phyloP scores from a whole-genome alignment of 1,140 invertebrate genomes.

The Pteromalus puparum region DNA sequence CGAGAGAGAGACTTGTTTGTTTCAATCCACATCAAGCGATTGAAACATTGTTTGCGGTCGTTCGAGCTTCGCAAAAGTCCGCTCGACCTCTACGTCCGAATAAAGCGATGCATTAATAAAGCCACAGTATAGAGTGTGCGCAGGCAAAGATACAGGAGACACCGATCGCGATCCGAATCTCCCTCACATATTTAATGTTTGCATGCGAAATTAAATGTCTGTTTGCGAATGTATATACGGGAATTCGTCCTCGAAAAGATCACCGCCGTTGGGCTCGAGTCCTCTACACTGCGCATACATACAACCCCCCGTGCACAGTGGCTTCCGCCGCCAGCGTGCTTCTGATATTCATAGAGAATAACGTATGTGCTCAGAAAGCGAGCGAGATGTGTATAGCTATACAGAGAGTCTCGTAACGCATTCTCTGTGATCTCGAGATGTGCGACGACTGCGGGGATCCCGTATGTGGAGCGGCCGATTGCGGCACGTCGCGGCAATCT shows the following conservation, averaged over 20 bases:
- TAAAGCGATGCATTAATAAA: constrained; percentile 50
- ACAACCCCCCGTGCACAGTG: background rate
- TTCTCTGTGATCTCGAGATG: constrained; percentile 63
- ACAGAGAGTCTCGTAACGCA: constrained; percentile 58
- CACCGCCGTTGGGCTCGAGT: constrained; percentile 37
- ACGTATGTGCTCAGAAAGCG: constrained; percentile 45
- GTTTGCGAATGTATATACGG: constrained; percentile 62
- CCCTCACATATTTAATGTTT: constrained; percentile 60
- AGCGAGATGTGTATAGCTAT: constrained; percentile 9
- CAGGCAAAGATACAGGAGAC: background rate
- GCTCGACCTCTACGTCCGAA: constrained; percentile 42
- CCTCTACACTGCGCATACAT: constrained; percentile 45
- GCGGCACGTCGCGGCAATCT: constrained; percentile 39
- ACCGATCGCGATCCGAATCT: background rate
- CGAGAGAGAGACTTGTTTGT: constrained; percentile 19
- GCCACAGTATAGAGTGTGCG: background rate
- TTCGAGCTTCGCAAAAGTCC: background rate
- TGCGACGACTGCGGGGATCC: background rate
- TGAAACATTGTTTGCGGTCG: constrained; percentile 49
- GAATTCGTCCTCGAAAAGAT: constrained; percentile 51
- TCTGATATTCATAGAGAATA: constrained; percentile 65
- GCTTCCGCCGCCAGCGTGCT: constrained; percentile 43
- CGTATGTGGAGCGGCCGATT: background rate
- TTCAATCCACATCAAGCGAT: background rate
- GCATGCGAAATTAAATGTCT: constrained; percentile 69